phyloP scores from a whole-genome alignment of 2,797 vertebrate genomes.

The Gymnocypris eckloni region DNA sequence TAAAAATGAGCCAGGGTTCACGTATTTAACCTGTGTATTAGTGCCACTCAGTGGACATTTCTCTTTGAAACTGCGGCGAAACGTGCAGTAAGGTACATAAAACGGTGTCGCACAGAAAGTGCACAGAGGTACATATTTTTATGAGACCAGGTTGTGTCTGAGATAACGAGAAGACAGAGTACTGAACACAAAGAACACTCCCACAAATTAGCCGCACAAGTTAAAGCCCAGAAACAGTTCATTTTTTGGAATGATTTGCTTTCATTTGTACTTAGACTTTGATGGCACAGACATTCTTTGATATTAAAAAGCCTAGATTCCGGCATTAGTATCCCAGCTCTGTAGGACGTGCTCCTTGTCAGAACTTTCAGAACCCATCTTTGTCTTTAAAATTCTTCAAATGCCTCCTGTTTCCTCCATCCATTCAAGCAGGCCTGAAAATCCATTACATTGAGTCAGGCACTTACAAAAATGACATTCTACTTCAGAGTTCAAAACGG shows the following conservation, averaged over 20 bases:
- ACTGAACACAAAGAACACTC: slow-evolving; percentile 14
- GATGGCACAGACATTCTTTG: slow-evolving; percentile 19
- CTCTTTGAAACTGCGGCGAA: too few relatives aligned
- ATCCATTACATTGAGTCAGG: slow-evolving; percentile 35
- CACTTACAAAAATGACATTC: slow-evolving; percentile 26
- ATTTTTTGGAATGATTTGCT: neutral
- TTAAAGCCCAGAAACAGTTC: neutral
- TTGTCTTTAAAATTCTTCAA: slow-evolving; percentile 47
- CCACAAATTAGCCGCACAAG: neutral
- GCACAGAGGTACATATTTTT: too few relatives aligned
- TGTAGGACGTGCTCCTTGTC: neutral
- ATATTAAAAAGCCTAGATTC: neutral
- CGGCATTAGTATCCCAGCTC: neutral
- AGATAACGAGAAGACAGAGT: slow-evolving; percentile 19
- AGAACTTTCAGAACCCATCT: neutral
- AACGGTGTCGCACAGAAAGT: too few relatives aligned
- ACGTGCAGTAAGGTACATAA: too few relatives aligned
- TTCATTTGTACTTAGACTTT: slow-evolving; percentile 11
- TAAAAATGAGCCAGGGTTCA: too few relatives aligned
- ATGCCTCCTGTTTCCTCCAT: slow-evolving; percentile 34
- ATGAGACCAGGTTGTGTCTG: neutral
- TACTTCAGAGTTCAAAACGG: neutral
- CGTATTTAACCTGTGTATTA: too few relatives aligned
- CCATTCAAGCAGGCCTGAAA: slow-evolving; percentile 26
- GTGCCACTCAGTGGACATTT: too few relatives aligned